Evolutionary conservation across 2,797 vertebrate species (phyloP).

Genomic region (Rousettus madagascariensis): DNA sequence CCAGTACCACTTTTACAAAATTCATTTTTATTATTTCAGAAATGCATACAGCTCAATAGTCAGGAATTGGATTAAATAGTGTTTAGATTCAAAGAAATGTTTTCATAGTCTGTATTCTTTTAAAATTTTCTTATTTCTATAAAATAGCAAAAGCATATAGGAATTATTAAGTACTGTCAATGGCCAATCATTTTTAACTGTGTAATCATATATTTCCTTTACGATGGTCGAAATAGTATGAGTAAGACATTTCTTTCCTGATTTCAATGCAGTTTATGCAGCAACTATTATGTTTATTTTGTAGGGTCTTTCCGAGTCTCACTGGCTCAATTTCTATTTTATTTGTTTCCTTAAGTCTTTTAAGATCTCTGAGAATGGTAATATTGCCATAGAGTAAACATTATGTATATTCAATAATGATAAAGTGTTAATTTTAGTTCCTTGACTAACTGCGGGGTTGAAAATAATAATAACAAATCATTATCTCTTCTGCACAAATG

Average conservation of each 20-base stretch:
- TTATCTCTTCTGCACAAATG: background rate
- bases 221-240: background rate
- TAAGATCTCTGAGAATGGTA: background rate
- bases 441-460: background rate
- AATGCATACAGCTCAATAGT: background rate
- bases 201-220: background rate
- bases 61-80: background rate
- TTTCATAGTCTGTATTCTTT: background rate
- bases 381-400: background rate
- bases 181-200: background rate
- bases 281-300: background rate
- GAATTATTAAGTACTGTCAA: background rate
- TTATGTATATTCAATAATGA: background rate
- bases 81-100: background rate
- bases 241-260: background rate
- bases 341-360: background rate
- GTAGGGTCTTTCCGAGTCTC: background rate
- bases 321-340: constrained; percentile 7
- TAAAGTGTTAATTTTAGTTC: background rate
- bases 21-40: background rate
- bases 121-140: background rate
- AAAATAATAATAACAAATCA: constrained; percentile 33
- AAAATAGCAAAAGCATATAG: background rate
- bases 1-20: background rate
- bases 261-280: background rate